These are phyloP conservation scores for Mormyrops attenuatus DNA, from an alignment of 2,797 vertebrate species.

Conservation along the genomic window DNA sequence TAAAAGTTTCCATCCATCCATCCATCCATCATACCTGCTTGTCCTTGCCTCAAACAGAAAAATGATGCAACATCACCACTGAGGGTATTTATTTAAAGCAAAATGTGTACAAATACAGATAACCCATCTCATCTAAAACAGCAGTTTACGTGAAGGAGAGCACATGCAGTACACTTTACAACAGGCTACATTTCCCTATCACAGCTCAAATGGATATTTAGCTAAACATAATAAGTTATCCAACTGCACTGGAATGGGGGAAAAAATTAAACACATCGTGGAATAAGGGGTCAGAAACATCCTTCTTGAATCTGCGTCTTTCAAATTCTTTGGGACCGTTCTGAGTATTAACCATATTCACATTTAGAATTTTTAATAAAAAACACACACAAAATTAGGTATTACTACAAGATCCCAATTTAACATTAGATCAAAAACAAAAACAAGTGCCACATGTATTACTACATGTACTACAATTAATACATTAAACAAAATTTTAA, in stretches of 20 bases:
- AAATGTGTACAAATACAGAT: slow-evolving; percentile 12
- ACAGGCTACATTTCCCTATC: slow-evolving; percentile 1
- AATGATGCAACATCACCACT: not conserved
- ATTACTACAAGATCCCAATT: not conserved
- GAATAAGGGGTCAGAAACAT: not conserved
- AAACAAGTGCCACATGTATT: not conserved
- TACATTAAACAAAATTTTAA: not conserved
- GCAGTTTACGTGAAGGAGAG: not conserved
- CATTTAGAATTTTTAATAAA: not conserved
- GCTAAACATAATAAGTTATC: not conserved
- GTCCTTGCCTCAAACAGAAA: not conserved
- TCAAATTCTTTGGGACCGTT: not conserved
- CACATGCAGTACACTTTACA: slow-evolving; percentile 19
- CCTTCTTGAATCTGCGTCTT: not conserved
- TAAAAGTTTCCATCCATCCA: not conserved
- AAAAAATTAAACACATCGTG: not conserved
- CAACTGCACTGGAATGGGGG: not conserved
- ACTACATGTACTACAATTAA: not conserved
- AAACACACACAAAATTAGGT: not conserved
- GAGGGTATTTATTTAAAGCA: slow-evolving; percentile 24
- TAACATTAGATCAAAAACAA: slow-evolving; percentile 1
- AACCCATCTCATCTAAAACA: slow-evolving; percentile 19
- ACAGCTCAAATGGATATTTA: slow-evolving; percentile 19
- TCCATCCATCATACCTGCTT: not conserved
- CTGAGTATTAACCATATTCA: slow-evolving; percentile 2